Evolutionary conservation across 2,113 vertebrate species (phyloP).

Genomic region (Acanthochromis polyacanthus): DNA sequence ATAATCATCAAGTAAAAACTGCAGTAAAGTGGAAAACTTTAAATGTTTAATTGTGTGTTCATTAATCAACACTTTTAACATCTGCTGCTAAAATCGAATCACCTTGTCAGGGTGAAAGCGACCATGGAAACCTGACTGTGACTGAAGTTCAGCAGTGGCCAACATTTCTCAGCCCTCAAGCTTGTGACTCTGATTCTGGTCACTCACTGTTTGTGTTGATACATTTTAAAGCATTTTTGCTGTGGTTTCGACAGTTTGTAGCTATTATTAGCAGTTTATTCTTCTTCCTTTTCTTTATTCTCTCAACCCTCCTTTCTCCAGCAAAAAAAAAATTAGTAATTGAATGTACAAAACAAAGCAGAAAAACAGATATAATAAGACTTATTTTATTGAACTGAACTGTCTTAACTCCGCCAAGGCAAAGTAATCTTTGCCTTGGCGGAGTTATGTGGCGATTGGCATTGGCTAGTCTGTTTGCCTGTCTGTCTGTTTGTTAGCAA

Average conservation of each 20-base stretch:
- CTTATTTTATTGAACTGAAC: no score
- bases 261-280: neutral
- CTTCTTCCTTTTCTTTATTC: no score
- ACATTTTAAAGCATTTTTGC: constrained; percentile 31
- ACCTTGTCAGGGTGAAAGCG: constrained; percentile 32
- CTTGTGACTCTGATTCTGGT: constrained; percentile 51
- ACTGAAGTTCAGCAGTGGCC: constrained; percentile 52
- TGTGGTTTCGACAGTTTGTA: constrained; percentile 34
- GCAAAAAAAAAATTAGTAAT: no score
- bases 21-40: constrained; percentile 2
- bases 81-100: constrained; percentile 45
- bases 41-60: constrained; percentile 4
- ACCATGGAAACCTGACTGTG: constrained; percentile 55
- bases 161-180: constrained; percentile 52
- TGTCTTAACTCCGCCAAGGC: no score
- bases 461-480: no score
- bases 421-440: no score
- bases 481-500: no score
- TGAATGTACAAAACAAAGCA: no score
- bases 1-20: neutral
- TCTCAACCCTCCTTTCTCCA: no score
- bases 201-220: constrained; percentile 55
- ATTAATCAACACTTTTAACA: constrained; percentile 46
- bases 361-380: no score
- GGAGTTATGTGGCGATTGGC: no score